Base-by-base conservation (phyloP, 2,888 invertebrate species). In the Blera fallax region DNA sequence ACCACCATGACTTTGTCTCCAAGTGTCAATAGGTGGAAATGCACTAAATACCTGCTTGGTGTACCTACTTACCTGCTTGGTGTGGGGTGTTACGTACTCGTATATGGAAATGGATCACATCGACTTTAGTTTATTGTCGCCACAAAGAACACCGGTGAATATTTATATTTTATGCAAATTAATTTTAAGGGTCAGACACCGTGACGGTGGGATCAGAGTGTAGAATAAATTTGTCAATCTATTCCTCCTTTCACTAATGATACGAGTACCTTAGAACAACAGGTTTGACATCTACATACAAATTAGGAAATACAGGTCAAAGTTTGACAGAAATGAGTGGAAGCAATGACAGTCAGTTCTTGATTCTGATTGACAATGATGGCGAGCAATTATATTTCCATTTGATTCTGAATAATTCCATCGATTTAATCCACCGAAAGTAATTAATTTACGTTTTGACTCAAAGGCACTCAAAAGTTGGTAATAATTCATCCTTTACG, bases 131-230 rank as follows among this genome's bases (percentile, higher is more conserved):
- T n/a, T n/a, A n/a, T n/a, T 24, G 24, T n/a, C 14, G 16, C 18
- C 43, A n/a, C 3, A 60, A 65, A 60, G 64, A 77, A 14, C 48
- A 77, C 56, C 2, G 29, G 60, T 43, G 18, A 37, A 69, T 64
- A 58, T 70, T 52, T 43, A 70, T 43, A 65, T 48, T n/a, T n/a
- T 76, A 62, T 58, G 65, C 43, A 65, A 82, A 72, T 72, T 43
- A 45, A 40, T 48, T 18, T 1, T 24, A 21, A 58, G 58, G 45
- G 81, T 43, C 62, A 69, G 54, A 50, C 21, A 64, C 34, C n/a
- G 24, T 62, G 54, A 29, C 40, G 29, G 37, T 48, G 18, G 60
- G 11, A 56, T 37, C 65, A 32, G 7, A 40, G 27, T 16, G 43
- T n/a, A 34, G 37, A 56, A 69, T 60, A 62, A 74, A 62, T 62